Evolutionary conservation across 2,113 vertebrate species (phyloP), one percentile per base, ranked within the genome.

Genomic region (Heloderma charlesbogerti): DNA sequence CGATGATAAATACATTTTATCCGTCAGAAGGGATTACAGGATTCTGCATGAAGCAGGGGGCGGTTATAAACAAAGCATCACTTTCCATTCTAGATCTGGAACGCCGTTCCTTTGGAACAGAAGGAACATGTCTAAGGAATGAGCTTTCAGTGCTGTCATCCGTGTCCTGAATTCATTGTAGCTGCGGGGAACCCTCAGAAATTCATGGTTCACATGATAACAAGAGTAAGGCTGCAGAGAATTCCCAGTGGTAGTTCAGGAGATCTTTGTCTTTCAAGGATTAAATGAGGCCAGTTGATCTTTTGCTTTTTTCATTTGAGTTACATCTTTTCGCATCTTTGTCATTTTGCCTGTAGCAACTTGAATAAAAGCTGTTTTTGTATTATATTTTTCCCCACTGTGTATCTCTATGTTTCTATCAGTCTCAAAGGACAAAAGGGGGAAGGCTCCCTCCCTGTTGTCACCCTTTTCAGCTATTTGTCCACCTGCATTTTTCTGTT

Each of bases 1-100:
- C 13, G 22, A 88, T 89, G 29, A 92, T 91, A 90, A 95, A 37
- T 89, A 91, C 79, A 20, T 81, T 94, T 94, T 93, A 84, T 69
- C 83, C 80, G 3, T n/a, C 43, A 51, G 67, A 88, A 90, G 43
- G 66, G 94, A 92, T 91, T 67, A 25, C 75, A 89, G 91, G 89
- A 89, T 89, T 93, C 78, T 48, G 88, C 80, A 12, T n/a, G 81
- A 85, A 91, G 72, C 79, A 67, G 92, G 60, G 84, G n/a, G 84
- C 71, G 6, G 75, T 93, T 92, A 94, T 48, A 91, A 67, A 83
- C 85, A 34, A 37, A 83, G 87, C 67, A 25, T 57, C 66, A 22
- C 57, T 51, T 87, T 81, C 90, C 89, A 86, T 27, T 75, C 90
- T 48, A 91, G 77, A 92, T 91, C 80, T 90, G 91, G 88, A 74